Conservation (phyloP, 2,113 vertebrate genomes). For the Noturus placidus region DNA sequence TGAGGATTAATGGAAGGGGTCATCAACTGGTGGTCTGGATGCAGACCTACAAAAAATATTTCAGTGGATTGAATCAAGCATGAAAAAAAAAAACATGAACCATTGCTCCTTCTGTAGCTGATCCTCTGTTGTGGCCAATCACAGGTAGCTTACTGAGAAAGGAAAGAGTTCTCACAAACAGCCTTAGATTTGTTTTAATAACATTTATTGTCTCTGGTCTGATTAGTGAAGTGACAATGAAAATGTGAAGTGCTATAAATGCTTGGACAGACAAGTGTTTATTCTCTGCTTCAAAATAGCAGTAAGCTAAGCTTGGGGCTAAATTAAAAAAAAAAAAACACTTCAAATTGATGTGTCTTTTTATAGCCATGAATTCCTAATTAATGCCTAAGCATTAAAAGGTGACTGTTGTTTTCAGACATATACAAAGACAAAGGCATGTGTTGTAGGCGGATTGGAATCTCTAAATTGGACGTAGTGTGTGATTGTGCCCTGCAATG, state of each 20-base stretch:
- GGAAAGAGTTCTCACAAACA: not conserved
- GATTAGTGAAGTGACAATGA: not conserved
- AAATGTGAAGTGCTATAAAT: not conserved
- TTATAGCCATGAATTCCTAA: not conserved
- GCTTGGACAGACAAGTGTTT: not conserved
- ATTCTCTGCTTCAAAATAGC: too few species aligned
- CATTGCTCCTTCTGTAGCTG: not conserved
- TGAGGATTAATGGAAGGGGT: not conserved
- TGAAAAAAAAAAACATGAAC: not conserved
- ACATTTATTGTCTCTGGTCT: not conserved
- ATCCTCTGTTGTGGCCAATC: not conserved
- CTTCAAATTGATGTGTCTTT: not conserved
- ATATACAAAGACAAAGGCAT: too few species aligned
- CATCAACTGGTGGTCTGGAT: not conserved
- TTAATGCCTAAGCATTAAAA: not conserved
- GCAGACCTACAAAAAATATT: not conserved
- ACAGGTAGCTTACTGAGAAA: not conserved
- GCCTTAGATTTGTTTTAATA: not conserved
- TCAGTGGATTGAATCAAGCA: not conserved
- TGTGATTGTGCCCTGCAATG: too few species aligned
- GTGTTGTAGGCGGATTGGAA: too few species aligned
- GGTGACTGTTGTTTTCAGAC: not conserved
- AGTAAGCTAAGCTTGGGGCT: not conserved
- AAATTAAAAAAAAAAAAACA: not conserved
- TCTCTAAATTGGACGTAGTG: too few species aligned